Conservation (phyloP, 2,113 vertebrate species). For the Anseranas semipalmata region DNA sequence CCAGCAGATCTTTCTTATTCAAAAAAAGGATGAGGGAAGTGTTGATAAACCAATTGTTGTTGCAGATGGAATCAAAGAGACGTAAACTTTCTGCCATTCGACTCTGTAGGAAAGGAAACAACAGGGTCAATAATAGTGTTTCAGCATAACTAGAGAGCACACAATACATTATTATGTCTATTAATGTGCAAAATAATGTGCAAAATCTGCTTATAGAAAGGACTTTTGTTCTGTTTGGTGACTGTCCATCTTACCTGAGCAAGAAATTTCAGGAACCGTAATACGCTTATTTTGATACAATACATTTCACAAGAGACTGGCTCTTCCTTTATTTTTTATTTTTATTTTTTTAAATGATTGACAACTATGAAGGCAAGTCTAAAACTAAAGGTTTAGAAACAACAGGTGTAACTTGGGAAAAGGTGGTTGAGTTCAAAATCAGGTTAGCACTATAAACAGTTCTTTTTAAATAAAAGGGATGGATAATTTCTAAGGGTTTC, state of each 20-base stretch:
- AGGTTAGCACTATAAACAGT: background rate
- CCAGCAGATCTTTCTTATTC: slow-evolving; percentile 99
- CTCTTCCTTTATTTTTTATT: background rate
- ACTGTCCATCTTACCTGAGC: background rate
- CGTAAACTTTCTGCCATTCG: slow-evolving; percentile 99
- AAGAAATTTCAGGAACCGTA: background rate
- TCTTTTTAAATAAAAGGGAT: background rate
- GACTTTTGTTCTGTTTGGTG: background rate
- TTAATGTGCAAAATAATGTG: background rate
- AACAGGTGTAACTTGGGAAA: background rate
- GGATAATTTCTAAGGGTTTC: background rate
- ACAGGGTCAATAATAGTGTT: background rate
- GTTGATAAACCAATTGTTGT: slow-evolving; percentile 99
- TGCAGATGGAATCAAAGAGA: slow-evolving; percentile 99
- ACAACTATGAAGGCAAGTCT: background rate
- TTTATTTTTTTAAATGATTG: background rate
- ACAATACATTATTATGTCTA: background rate
- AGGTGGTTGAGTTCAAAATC: background rate
- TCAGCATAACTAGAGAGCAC: background rate
- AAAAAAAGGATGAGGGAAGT: slow-evolving; percentile 99
- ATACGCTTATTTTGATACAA: background rate
- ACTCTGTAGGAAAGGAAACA: slow-evolving; percentile 80
- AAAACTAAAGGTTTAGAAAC: background rate
- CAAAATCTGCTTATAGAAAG: background rate
- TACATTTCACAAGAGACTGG: background rate